A percentile compares a stretch with the other conserved stretches of the same genome.
Conservation (phyloP, 2,113 vertebrate species). For the Talpa occidentalis region DNA sequence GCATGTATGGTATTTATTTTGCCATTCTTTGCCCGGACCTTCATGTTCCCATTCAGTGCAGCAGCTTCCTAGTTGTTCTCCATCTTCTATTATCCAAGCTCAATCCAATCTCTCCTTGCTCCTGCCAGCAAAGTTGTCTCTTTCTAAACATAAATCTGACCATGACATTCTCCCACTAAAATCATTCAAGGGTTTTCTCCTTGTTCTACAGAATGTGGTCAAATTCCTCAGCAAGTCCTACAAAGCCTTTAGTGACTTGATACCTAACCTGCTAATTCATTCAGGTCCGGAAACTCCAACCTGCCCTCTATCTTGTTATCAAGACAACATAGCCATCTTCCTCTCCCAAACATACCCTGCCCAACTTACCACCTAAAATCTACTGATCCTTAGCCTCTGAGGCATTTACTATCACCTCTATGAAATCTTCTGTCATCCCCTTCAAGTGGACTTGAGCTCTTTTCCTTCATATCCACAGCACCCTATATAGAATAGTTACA, state of each 20-base stretch:
- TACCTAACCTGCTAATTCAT: not conserved
- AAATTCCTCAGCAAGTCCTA: not conserved
- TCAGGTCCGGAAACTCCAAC: not conserved
- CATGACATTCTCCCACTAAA: not conserved
- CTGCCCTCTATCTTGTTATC: not conserved
- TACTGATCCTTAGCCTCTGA: not conserved
- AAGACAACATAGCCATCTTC: not conserved
- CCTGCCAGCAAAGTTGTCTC: not conserved
- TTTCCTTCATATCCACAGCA: not conserved
- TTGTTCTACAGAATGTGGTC: not conserved
- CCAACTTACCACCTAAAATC: not conserved
- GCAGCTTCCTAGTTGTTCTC: not conserved
- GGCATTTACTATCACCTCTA: not conserved
- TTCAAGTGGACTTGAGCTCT: not conserved
- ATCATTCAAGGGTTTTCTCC: not conserved
- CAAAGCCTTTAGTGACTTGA: not conserved
- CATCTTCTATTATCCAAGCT: not conserved
- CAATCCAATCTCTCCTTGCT: not conserved
- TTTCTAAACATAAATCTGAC: not conserved
- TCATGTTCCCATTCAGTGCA: not conserved
- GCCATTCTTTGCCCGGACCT: not conserved
- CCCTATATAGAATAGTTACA: not conserved
- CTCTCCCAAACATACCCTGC: not conserved
- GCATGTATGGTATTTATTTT: not conserved
- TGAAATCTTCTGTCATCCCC: not conserved